Conservation (phyloP, 2,113 vertebrate genomes). For the Dolichallabes microphthalmus region DNA sequence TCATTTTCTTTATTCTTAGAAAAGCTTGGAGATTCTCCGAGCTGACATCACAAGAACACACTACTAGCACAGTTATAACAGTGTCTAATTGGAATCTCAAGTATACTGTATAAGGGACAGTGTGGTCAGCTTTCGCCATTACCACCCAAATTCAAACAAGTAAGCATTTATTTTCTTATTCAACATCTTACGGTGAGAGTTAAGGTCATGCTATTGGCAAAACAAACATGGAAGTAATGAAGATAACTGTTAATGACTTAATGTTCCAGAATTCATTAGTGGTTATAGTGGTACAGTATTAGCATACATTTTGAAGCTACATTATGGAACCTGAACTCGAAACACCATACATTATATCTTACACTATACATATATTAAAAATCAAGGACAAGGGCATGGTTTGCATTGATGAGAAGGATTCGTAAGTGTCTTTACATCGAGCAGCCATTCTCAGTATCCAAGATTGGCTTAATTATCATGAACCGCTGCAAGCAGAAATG, state of each 20-base stretch:
- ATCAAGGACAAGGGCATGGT: not conserved
- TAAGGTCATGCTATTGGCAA: not conserved
- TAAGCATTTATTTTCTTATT: not conserved
- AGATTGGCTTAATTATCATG: slow-evolving; percentile 37
- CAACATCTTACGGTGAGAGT: not conserved
- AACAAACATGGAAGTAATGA: not conserved
- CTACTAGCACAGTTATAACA: not conserved
- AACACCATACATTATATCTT: not conserved
- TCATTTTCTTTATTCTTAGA: not conserved
- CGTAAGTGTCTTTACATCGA: not conserved
- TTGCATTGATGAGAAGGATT: not conserved
- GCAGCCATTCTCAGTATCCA: slow-evolving; percentile 26
- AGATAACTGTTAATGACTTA: not conserved
- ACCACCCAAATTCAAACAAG: not conserved
- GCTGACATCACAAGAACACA: not conserved
- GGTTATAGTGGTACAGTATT: not conserved
- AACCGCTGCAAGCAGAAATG: slow-evolving; percentile 44
- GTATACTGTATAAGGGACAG: slow-evolving; percentile 2
- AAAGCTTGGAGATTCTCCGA: not conserved
- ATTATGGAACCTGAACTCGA: not conserved
- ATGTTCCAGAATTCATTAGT: not conserved
- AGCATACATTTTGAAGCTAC: not conserved
- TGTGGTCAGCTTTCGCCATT: not conserved
- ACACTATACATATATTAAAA: not conserved
- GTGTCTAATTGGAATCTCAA: not conserved